Percentiles rank a stretch among this genome's conserved stretches.
Conservation (phyloP, 2,888 invertebrate species). For the Liopterus haemorrhoidalis region DNA sequence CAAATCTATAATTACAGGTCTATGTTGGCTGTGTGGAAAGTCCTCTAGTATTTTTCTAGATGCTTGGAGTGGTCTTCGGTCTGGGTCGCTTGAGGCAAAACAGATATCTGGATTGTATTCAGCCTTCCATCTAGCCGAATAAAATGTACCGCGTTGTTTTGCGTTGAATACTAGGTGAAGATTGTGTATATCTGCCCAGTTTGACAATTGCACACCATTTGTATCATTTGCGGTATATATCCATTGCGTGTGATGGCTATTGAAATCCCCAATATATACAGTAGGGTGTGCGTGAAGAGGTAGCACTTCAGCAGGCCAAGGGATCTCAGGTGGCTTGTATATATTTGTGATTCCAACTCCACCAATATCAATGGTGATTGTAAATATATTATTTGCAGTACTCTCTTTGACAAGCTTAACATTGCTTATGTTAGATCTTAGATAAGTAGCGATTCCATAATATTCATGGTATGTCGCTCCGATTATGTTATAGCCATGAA, state of each 20-base stretch:
- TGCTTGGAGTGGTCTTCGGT: too few species aligned
- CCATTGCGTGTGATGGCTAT: constrained; percentile 16
- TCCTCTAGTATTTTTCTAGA: too few species aligned
- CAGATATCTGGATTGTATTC: constrained; percentile 10
- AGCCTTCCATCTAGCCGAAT: constrained; percentile 4
- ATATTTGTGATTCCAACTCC: constrained; percentile 22
- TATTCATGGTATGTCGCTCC: too few species aligned
- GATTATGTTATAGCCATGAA: too few species aligned
- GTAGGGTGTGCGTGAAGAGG: constrained; percentile 16
- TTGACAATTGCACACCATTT: constrained; percentile 4
- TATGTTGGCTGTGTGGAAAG: too few species aligned
- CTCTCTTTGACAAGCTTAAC: too few species aligned
- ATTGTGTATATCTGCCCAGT: constrained; percentile 6
- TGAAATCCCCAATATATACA: too few species aligned
- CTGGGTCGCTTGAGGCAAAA: too few species aligned
- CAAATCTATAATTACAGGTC: too few species aligned
- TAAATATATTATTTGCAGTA: constrained; percentile 21
- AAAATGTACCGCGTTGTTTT: constrained; percentile 4
- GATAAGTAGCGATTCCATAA: too few species aligned
- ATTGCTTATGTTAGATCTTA: too few species aligned
- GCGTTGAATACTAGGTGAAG: constrained; percentile 8
- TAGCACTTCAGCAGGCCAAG: constrained; percentile 26
- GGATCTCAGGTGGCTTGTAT: constrained; percentile 23
- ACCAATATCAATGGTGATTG: constrained; percentile 18
- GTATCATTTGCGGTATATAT: constrained; percentile 6